Evolutionary conservation across 1,140 invertebrate genomes (phyloP), one percentile per base, ranked within the genome.

Genomic region (Cydia strobilella): DNA sequence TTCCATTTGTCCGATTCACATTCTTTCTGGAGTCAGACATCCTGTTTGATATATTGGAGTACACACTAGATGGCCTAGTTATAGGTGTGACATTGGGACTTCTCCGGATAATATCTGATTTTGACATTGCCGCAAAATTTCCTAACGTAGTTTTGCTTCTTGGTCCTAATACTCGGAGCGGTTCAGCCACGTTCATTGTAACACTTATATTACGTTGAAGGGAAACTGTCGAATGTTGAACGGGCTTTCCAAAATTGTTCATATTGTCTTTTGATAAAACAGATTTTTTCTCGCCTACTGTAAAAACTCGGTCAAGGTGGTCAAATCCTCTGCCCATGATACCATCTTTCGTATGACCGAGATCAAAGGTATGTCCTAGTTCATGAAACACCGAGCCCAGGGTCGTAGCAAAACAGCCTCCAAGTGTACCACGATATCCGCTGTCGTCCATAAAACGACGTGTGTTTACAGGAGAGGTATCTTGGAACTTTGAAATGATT

Each of bases 271-370:
- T 92, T 82, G 89, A 45, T 82, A 90, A 74, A 35, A 84, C 75
- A 65, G 86, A 85, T 77, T 85, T 93, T 78, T 89, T 93, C 80
- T 94, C 93, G 13, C 93, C 91, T 35, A 94, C 93, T n/a, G 95
- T 93, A 83, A 96, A 97, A 75, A 96, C 96, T 82, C 94, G 95
- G 93, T 96, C 96, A 63, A 96, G 95, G 85, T 98, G 96, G 90
- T 99, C 97, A 91, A 99, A 99, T 15, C 98, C 98, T 83, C 97
- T 94, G 15, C 97, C 97, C 98, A 99, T 99, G 65, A 99, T 97
- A 7, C 98, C 98, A 79, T 96, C 95, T 79, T 95, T 94, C 0
- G 97, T 97, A 88, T 99, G 98, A 0, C 97, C 98, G 45, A 99
- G 94, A 92, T 99, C 97, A 90, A 99, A 98, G 1, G 97, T 98